Evolutionary conservation across 1,140 invertebrate genomes (phyloP), one percentile per base, ranked within the genome.

Genomic region (Leptonema lineaticorne): DNA sequence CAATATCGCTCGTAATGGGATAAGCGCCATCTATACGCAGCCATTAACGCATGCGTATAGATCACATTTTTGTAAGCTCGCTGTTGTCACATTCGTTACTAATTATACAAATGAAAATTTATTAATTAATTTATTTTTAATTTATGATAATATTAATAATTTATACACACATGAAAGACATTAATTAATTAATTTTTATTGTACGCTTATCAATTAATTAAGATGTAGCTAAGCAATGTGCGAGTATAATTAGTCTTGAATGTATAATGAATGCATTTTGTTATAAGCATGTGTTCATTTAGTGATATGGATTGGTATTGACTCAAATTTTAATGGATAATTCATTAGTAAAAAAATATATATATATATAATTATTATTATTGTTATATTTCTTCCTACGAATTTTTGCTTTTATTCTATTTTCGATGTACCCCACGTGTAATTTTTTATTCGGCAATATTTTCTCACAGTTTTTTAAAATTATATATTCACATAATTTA

Each of bases 261-360:
- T 64, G 62, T 64, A 64, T 53, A 33, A 53, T 41, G 37, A 41
- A 41, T 62, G 24, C 28, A 28, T 62, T 62, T 28, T 45, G 58
- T 64, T 64, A 64, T 64, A 64, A n/a, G 62, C 62, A 64, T 64
- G 62, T 64, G 62, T 64, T 64, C 62, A 64, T 26, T 64, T 50
- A 64, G 62, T 50, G 62, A 64, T 64, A 64, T 28, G 62, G 62
- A 46, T 27, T 53, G 46, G 62, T 64, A 48, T 28, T 28, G 45
- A 64, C 41, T 64, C 62, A 22, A 64, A 27, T 64, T n/a, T 64
- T 50, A 53, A 59, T 29, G 62, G 27, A 50, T 64, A 64, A 64
- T 33, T 33, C n/a, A 22, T 29, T 62, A 41, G 59, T 14, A 30
- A 37, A 48, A 64, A 28, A 26, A 5, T n/a, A n/a, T n/a, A n/a